Percentiles rank a stretch among this genome's conserved stretches.
Evolutionary conservation across 92 coral and sea anemone species (phyloP).

Genomic region (Phenganax marumi): DNA sequence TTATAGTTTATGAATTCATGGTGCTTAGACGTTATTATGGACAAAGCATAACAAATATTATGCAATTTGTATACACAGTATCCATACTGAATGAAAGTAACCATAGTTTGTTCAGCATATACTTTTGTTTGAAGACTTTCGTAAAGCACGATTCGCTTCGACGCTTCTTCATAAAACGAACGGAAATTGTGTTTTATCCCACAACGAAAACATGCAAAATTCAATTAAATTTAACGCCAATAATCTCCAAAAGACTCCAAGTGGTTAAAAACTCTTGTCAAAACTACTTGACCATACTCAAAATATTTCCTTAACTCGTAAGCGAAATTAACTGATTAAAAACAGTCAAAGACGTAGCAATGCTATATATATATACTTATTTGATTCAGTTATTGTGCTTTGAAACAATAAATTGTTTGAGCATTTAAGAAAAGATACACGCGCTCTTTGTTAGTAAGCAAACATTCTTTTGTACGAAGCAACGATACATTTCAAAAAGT

Average conservation of each 20-base stretch:
- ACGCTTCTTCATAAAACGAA: neutral
- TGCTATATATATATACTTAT: neutral
- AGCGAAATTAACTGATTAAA: too few species aligned
- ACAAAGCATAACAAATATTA: slow-evolving; percentile 9
- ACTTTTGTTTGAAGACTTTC: neutral
- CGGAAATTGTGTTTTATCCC: slow-evolving; percentile 25
- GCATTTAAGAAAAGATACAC: slow-evolving; percentile 10
- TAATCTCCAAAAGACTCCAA: neutral
- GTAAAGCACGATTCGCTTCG: slow-evolving; percentile 14
- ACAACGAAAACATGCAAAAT: slow-evolving; percentile 23
- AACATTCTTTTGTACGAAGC: slow-evolving; percentile 14
- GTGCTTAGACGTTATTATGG: neutral
- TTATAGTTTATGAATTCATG: neutral
- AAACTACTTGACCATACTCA: neutral
- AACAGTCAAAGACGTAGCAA: too few species aligned
- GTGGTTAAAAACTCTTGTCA: neutral
- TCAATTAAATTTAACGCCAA: slow-evolving; percentile 32
- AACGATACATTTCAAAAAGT: slow-evolving; percentile 13
- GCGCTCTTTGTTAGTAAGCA: slow-evolving; percentile 27
- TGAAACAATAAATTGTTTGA: too few species aligned
- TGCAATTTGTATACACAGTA: neutral
- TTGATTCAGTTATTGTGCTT: too few species aligned
- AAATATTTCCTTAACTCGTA: too few species aligned
- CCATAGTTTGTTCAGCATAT: neutral
- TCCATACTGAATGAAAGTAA: neutral